Base-by-base conservation (phyloP, 1,140 invertebrate species). In the Sesamia nonagrioides region DNA sequence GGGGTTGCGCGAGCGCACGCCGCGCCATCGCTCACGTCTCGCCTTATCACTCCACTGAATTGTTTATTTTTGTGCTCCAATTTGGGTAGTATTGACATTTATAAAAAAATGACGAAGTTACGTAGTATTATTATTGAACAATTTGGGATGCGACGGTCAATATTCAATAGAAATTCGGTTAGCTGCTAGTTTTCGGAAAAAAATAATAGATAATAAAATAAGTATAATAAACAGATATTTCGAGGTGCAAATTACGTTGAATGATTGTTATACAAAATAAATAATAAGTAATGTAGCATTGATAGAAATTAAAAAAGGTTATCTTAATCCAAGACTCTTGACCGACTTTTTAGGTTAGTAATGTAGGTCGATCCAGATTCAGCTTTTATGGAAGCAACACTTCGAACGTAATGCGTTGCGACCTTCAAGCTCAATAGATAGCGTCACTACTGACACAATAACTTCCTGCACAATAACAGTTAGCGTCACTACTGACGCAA, bases 61-160 rank as follows among this genome's bases (percentile, higher is more conserved):
- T 68, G 48, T 77, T 72, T 54, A 60, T 63, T 50, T 5, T 18
- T 17, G 27, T 74, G 78, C 40, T 75, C 72, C 61, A 58, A 33
- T 75, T 80, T 37, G 21, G 54, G 33, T 27, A 63, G 72, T 73
- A 80, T 80, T 80, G 73, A 80, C 72, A 76, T 45, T 60, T 27
- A 66, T 54, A 45, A 18, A 8, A 48, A 11, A 48, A 68, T 68
- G 42, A 21, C 42, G 63, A 13, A 21, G 18, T 48, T 48, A 18
- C 4, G 27, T 18, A 35, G 11, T 27, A 18, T 18, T 63, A 18
- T 63, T 17, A 18, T 6, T 42, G 37, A 63, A 63, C 21, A 63
- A 21, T 66, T 37, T 66, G 61, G 8, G 17, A 66, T 37, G 7
- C 4, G 37, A n/a, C 18, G 61, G 61, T 66, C 17, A 66, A 66